Evolutionary conservation across 2,113 vertebrate species (phyloP).

Genomic region (Salvator merianae): DNA sequence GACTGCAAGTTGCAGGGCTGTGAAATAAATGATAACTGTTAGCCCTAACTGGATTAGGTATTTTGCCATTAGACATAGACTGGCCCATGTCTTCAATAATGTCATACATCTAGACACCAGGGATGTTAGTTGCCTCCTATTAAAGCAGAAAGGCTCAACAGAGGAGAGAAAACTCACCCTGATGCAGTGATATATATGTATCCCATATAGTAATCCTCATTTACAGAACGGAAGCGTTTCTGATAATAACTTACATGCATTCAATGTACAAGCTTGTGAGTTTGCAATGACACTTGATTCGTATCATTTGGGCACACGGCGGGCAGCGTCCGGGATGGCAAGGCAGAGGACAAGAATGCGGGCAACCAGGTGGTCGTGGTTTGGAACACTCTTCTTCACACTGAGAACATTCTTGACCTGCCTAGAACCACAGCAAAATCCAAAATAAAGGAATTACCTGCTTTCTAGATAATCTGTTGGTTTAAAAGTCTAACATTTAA

Average conservation of each 20-base stretch:
- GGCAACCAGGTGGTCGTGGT: slow-evolving; percentile 79
- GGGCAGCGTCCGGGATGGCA: slow-evolving; percentile 84
- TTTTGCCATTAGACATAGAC: neutral
- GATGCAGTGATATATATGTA: neutral
- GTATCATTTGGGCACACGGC: slow-evolving; percentile 83
- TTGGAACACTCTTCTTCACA: slow-evolving; percentile 85
- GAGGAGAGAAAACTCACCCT: neutral
- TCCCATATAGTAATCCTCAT: neutral
- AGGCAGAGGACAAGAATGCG: slow-evolving; percentile 80
- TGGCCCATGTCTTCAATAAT: neutral
- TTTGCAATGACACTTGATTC: slow-evolving; percentile 88
- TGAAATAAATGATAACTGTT: neutral
- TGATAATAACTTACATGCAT: slow-evolving; percentile 79
- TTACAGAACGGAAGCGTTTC: neutral
- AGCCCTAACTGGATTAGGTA: neutral
- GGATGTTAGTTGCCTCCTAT: neutral
- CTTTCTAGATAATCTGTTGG: neutral
- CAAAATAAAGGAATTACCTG: neutral
- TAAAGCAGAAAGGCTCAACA: neutral
- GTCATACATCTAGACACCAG: neutral
- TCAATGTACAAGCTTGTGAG: slow-evolving; percentile 82
- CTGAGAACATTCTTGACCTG: slow-evolving; percentile 78
- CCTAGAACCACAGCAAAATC: slow-evolving; percentile 62
- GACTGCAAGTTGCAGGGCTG: no score
- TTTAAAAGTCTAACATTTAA: neutral